phyloP scores from a whole-genome alignment of 1,140 invertebrate species.

The Pseudoatta argentina region DNA sequence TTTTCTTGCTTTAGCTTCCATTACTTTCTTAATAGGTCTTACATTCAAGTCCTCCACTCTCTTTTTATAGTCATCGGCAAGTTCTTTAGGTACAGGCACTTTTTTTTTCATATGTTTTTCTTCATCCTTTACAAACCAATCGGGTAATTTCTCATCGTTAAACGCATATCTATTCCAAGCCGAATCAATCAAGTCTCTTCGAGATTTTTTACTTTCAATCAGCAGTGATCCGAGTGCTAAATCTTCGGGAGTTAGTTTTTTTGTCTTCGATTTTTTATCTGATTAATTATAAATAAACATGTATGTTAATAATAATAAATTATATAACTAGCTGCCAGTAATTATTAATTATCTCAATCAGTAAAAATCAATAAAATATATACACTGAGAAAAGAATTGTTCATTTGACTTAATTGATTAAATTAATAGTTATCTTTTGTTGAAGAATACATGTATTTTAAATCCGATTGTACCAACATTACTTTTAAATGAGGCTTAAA shows the following conservation, averaged over 20 bases:
- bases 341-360: conserved; percentile 6
- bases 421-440: too few relatives aligned
- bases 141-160: conserved; percentile 96
- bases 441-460: too few relatives aligned
- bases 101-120: conserved; percentile 94
- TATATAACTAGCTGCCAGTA: neutral
- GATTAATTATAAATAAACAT: conserved; percentile 68
- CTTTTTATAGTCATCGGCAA: conserved; percentile 91
- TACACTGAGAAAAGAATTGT: too few relatives aligned
- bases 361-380: neutral
- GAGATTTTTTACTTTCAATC: conserved; percentile 94
- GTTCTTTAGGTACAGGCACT: conserved; percentile 92
- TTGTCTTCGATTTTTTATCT: conserved; percentile 86
- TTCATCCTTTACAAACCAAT: conserved; percentile 99
- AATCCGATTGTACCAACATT: too few relatives aligned
- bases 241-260: conserved; percentile 94
- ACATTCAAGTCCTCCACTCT: conserved; percentile 95
- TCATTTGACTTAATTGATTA: too few relatives aligned
- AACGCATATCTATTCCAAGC: conserved; percentile 97
- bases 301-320: conserved; percentile 1
- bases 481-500: too few relatives aligned
- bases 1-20: conserved; percentile 99
- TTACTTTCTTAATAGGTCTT: conserved; percentile 98
- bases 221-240: conserved; percentile 95
- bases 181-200: conserved; percentile 94